phyloP scores from a whole-genome alignment of 2,888 invertebrate species.

The Pseudolycoriella hygida region DNA sequence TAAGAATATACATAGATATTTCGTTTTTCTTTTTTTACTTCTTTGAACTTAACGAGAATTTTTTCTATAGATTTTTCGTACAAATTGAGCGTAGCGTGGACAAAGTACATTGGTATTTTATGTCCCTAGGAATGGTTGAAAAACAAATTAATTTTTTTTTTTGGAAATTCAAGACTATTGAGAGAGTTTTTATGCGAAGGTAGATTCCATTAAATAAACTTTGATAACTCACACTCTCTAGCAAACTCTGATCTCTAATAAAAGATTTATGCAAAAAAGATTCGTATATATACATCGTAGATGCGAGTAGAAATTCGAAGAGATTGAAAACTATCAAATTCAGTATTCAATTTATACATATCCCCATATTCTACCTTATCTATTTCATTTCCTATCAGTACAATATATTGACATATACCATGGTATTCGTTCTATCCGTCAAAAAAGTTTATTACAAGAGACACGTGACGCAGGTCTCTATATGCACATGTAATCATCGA shows the following conservation, averaged over 20 bases:
- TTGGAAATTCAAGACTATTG: too few species aligned
- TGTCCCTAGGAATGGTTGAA: not conserved
- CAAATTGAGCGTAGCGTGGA: not conserved
- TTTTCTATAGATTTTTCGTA: not conserved
- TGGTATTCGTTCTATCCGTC: too few species aligned
- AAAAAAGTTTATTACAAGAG: too few species aligned
- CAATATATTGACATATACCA: too few species aligned
- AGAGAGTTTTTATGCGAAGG: too few species aligned
- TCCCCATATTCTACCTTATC: not conserved
- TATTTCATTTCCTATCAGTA: slow-evolving; percentile 2
- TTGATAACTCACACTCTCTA: not conserved
- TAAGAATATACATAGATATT: not conserved
- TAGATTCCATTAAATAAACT: too few species aligned
- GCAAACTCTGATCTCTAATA: not conserved
- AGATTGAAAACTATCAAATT: slow-evolving; percentile 1
- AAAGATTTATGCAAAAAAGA: not conserved
- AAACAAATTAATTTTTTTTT: too few species aligned
- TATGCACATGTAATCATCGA: too few species aligned
- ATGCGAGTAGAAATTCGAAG: not conserved
- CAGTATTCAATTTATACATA: not conserved
- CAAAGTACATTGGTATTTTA: not conserved
- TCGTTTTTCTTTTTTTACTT: not conserved
- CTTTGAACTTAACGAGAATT: not conserved
- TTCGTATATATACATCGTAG: not conserved
- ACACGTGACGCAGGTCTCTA: too few species aligned